phyloP scores from a whole-genome alignment of 1,140 invertebrate species.

The Drosophila ogumai region DNA sequence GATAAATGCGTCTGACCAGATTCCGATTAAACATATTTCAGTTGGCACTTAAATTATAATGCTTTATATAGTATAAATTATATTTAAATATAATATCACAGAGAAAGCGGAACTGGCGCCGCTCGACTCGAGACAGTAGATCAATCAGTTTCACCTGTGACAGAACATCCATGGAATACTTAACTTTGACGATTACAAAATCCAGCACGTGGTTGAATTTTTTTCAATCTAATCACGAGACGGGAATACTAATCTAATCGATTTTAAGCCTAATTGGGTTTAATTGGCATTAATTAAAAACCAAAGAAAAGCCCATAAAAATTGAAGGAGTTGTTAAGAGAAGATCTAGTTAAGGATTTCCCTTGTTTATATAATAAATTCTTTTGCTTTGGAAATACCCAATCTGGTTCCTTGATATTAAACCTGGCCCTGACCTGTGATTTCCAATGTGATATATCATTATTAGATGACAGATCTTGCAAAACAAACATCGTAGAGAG shows the following conservation, averaged over 20 bases:
- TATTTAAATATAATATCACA: conserved; percentile 2
- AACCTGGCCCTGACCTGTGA: neutral
- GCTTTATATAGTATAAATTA: neutral
- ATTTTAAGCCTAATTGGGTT: neutral
- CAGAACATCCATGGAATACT: conserved; percentile 14
- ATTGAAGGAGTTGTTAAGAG: neutral
- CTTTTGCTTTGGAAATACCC: neutral
- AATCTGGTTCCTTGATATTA: neutral
- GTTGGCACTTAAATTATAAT: neutral
- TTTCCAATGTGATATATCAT: conserved; percentile 13
- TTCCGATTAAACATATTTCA: conserved; percentile 30
- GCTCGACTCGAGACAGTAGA: conserved; percentile 7
- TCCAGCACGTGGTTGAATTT: conserved; percentile 30
- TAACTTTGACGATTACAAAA: neutral
- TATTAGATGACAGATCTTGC: conserved; percentile 11
- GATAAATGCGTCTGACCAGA: conserved; percentile 19
- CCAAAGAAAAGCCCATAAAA: neutral
- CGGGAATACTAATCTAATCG: neutral
- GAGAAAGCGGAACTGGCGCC: conserved; percentile 18
- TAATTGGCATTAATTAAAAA: neutral
- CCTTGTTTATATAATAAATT: too few species aligned
- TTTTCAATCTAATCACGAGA: neutral
- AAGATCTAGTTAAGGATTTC: neutral
- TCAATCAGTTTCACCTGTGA: conserved; percentile 13
- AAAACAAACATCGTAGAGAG: conserved; percentile 26